Conservation (phyloP, 2,888 invertebrate genomes). For the Drosophila aldrichi region DNA sequence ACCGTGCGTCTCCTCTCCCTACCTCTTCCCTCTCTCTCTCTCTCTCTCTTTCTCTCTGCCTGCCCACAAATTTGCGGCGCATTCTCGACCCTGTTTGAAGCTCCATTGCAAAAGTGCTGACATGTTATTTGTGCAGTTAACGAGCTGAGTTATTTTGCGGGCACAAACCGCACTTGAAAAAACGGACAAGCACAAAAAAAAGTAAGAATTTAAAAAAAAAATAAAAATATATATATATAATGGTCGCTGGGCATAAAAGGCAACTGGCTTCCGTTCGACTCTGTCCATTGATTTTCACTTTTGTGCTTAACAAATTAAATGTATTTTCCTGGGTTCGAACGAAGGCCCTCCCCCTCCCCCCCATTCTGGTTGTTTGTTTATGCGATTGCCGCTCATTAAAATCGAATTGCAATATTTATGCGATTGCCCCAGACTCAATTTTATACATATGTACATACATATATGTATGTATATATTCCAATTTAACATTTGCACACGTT, state of each 20-base stretch:
- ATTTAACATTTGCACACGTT: slow-evolving; percentile 48
- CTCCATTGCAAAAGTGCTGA: slow-evolving; percentile 72
- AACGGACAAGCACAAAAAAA: slow-evolving; percentile 32
- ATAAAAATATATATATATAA: neutral
- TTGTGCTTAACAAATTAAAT: slow-evolving; percentile 59
- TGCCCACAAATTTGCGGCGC: slow-evolving; percentile 66
- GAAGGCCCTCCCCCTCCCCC: too few species aligned
- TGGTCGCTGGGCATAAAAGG: slow-evolving; percentile 32
- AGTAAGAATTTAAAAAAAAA: slow-evolving; percentile 7
- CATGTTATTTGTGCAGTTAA: slow-evolving; percentile 81
- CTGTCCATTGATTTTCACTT: slow-evolving; percentile 58
- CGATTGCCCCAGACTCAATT: slow-evolving; percentile 1
- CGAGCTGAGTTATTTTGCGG: slow-evolving; percentile 79
- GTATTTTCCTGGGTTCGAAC: slow-evolving; percentile 33
- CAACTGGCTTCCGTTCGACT: slow-evolving; percentile 13
- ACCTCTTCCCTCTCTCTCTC: too few species aligned
- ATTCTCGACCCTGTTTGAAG: slow-evolving; percentile 62
- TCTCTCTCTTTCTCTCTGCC: neutral
- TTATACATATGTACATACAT: neutral
- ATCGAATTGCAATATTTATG: slow-evolving; percentile 67
- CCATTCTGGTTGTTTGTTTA: slow-evolving; percentile 51
- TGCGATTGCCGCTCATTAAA: slow-evolving; percentile 69
- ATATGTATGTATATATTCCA: slow-evolving; percentile 8
- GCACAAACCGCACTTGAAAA: slow-evolving; percentile 76
- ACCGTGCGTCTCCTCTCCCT: neutral